These are phyloP conservation scores for Hemichromis elongatus DNA, from an alignment of 2,113 vertebrate genomes.

Conservation along the genomic window DNA sequence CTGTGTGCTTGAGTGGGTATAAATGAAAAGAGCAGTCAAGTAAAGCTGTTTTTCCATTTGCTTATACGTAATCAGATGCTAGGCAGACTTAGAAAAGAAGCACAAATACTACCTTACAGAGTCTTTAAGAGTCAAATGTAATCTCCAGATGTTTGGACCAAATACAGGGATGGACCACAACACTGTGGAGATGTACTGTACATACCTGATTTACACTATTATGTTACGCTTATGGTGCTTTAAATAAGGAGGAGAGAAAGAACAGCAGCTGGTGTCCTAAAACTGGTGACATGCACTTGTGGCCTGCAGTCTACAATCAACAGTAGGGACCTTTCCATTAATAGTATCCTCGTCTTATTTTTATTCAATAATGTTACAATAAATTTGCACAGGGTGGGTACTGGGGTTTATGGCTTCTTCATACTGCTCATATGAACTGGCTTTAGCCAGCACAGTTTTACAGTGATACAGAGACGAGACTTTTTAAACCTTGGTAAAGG, in stretches of 20 bases:
- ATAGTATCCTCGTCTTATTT: background rate
- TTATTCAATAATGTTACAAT: background rate
- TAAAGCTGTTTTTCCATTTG: background rate
- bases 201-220: background rate
- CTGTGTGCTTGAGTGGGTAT: background rate
- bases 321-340: background rate
- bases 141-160: constrained; percentile 49
- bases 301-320: background rate
- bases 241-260: background rate
- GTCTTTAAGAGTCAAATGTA: background rate
- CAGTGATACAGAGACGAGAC: background rate
- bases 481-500: background rate
- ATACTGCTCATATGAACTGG: background rate
- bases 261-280: background rate
- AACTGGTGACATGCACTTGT: background rate
- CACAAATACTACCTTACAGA: background rate
- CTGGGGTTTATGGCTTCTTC: background rate
- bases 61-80: background rate
- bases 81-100: background rate
- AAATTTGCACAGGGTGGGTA: background rate
- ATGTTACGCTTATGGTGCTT: background rate
- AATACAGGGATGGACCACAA: background rate
- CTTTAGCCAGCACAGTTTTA: background rate
- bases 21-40: background rate
- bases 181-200: background rate